phyloP scores from a whole-genome alignment of 2,113 vertebrate genomes.

The Upupa epops region DNA sequence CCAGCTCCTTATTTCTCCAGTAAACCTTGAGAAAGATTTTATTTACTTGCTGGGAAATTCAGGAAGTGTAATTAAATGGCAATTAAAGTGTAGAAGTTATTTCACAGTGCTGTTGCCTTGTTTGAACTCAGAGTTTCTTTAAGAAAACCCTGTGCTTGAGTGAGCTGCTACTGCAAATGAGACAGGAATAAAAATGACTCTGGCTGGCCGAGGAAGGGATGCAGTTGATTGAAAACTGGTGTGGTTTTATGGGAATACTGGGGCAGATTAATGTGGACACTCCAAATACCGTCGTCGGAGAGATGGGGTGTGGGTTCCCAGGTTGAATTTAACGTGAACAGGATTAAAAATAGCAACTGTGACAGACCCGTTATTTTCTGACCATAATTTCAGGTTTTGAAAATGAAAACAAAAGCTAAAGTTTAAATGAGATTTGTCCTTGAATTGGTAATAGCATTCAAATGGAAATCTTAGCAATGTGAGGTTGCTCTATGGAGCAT shows the following conservation, averaged over 20 bases:
- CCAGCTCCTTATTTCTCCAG: background rate
- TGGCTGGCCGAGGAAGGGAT: constrained; percentile 41
- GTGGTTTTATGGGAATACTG: constrained; percentile 8
- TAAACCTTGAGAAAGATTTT: constrained; percentile 32
- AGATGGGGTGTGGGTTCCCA: background rate
- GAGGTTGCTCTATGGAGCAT: constrained; percentile 78
- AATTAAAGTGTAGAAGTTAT: constrained; percentile 68
- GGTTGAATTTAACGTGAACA: constrained; percentile 2
- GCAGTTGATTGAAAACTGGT: constrained; percentile 37
- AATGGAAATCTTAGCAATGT: constrained; percentile 76
- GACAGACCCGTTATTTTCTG: constrained; percentile 39
- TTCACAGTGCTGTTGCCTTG: constrained; percentile 72
- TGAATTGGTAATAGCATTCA: constrained; percentile 68
- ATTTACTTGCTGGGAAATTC: constrained; percentile 39
- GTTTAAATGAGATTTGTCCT: constrained; percentile 70
- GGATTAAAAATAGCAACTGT: constrained; percentile 31
- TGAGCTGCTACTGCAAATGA: constrained; percentile 68
- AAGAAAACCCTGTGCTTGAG: constrained; percentile 58
- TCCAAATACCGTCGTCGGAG: background rate
- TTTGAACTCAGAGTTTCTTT: constrained; percentile 74
- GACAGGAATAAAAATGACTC: constrained; percentile 64
- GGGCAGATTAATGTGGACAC: constrained; percentile 30
- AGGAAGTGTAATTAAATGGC: constrained; percentile 80
- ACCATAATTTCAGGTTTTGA: constrained; percentile 46
- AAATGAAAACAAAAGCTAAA: constrained; percentile 52